These are phyloP conservation scores for Brachypalpus laphriformis DNA, from an alignment of 2,888 invertebrate genomes.

Conservation along the genomic window DNA sequence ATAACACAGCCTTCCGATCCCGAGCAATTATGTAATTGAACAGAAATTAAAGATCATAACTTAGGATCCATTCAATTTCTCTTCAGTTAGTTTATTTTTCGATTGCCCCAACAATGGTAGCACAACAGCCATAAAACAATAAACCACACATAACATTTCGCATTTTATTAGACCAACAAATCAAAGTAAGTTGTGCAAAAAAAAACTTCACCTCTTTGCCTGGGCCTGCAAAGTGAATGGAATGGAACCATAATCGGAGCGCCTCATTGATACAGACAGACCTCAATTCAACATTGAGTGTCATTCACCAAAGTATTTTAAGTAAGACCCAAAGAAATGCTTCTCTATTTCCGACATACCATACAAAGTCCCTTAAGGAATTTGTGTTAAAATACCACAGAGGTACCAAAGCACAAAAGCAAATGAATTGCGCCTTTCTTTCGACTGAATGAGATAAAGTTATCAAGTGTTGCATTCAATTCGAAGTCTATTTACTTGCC, in stretches of 20 bases:
- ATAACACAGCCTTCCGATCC: neutral
- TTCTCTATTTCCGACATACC: too few relatives aligned
- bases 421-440: neutral
- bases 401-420: neutral
- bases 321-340: neutral
- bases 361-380: neutral
- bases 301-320: neutral
- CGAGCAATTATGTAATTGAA: neutral
- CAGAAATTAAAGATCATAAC: constrained; percentile 2
- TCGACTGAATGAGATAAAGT: neutral
- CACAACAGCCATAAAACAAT: constrained; percentile 9
- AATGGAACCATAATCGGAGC: neutral
- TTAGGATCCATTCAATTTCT: constrained; percentile 27
- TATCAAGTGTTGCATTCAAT: neutral
- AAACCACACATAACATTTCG: neutral
- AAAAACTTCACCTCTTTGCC: neutral
- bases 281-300: neutral
- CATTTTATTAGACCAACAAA: constrained; percentile 16
- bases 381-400: neutral
- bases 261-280: neutral
- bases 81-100: constrained; percentile 17
- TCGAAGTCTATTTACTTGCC: neutral
- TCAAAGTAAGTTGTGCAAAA: constrained; percentile 21
- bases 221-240: neutral
- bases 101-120: neutral